Evolutionary conservation across 1,140 invertebrate genomes (phyloP).

Genomic region (Luehdorfia chinensis): DNA sequence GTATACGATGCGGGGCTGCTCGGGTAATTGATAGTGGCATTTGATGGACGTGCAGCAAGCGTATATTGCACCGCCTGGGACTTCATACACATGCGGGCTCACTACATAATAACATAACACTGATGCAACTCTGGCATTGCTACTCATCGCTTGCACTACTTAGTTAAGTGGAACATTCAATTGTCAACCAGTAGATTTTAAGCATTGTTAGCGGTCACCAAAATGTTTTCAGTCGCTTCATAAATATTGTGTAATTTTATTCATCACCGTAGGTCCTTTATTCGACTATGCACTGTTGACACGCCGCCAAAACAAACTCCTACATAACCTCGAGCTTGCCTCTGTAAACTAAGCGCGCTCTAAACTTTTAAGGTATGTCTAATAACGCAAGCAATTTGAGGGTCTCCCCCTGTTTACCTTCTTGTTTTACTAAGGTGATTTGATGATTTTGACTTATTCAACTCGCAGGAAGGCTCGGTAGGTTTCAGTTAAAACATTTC

Average conservation of each 20-base stretch:
- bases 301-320: slow-evolving; percentile 60
- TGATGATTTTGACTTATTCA: slow-evolving; percentile 74
- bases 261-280: slow-evolving; percentile 23
- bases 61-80: slow-evolving; percentile 52
- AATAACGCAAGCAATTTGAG: slow-evolving; percentile 71
- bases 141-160: neutral
- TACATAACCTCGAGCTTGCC: slow-evolving; percentile 57
- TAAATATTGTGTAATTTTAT: slow-evolving; percentile 17
- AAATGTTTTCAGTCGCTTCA: neutral
- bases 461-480: no score
- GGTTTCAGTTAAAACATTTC: slow-evolving; percentile 32
- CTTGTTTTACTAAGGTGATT: slow-evolving; percentile 67
- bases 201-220: no score
- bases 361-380: slow-evolving; percentile 70
- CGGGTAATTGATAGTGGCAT: slow-evolving; percentile 70
- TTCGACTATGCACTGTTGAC: slow-evolving; percentile 48
- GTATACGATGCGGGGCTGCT: slow-evolving; percentile 28
- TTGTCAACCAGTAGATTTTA: no score
- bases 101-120: neutral
- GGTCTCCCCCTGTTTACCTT: slow-evolving; percentile 66
- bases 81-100: slow-evolving; percentile 20
- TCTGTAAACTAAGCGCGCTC: slow-evolving; percentile 65
- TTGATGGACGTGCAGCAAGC: slow-evolving; percentile 60
- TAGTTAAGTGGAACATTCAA: no score
- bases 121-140: slow-evolving; percentile 7